Evolutionary conservation across 1,140 invertebrate genomes (phyloP).

Genomic region (Cylas formicarius): DNA sequence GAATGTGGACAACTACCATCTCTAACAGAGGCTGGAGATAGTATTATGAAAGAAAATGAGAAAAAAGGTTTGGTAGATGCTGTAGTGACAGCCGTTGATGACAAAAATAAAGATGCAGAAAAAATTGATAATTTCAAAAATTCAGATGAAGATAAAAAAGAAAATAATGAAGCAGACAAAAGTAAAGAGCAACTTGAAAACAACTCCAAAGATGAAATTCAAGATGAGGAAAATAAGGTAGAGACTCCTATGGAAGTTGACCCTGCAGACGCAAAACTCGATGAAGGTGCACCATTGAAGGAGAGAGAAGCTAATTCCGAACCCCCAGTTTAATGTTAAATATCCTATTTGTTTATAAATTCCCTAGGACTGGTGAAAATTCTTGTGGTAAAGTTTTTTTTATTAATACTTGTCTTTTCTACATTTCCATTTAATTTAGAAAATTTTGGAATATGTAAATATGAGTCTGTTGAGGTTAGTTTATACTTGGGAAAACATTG

Average conservation of each 20-base stretch:
- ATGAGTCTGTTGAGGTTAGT: too few relatives aligned
- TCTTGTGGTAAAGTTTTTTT: too few relatives aligned
- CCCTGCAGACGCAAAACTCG: background rate
- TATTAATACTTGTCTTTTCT: too few relatives aligned
- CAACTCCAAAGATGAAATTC: slow-evolving; percentile 7
- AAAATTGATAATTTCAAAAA: slow-evolving; percentile 16
- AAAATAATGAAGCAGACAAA: slow-evolving; percentile 7
- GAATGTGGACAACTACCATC: slow-evolving; percentile 6
- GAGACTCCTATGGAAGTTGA: slow-evolving; percentile 17
- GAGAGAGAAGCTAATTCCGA: slow-evolving; percentile 14
- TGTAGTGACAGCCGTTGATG: slow-evolving; percentile 37
- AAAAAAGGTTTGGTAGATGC: slow-evolving; percentile 7
- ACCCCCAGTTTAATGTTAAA: too few relatives aligned
- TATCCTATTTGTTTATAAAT: too few relatives aligned
- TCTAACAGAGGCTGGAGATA: background rate
- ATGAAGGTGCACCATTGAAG: slow-evolving; percentile 13
- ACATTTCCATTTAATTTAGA: too few relatives aligned
- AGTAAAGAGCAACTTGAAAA: too few relatives aligned
- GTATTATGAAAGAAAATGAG: background rate
- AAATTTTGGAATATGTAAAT: too few relatives aligned
- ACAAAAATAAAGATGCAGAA: slow-evolving; percentile 33
- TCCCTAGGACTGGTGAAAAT: too few relatives aligned
- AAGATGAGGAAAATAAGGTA: too few relatives aligned
- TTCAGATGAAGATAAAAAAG: slow-evolving; percentile 38
- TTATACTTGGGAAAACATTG: too few relatives aligned